Conservation (phyloP, 2,113 vertebrate genomes). For the Meles meles region DNA sequence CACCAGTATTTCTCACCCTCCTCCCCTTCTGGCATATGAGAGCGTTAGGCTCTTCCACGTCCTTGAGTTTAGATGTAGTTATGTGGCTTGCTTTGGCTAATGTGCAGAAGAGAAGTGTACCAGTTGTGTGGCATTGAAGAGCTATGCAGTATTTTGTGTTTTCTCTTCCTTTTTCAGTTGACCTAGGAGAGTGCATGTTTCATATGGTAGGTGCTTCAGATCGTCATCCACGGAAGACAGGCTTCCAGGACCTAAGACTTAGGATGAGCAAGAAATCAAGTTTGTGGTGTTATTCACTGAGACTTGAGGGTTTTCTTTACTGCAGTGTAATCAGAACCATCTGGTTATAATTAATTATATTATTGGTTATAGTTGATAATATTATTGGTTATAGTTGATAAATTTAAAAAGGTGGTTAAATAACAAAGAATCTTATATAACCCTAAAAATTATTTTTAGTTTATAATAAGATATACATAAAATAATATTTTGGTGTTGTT, state of each 20-base stretch:
- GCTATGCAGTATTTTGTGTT: neutral
- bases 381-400: neutral
- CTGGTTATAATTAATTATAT: neutral
- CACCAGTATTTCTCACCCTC: neutral
- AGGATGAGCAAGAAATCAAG: neutral
- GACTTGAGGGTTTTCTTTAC: neutral
- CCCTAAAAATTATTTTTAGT: neutral
- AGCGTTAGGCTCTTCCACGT: neutral
- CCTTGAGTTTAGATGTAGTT: neutral
- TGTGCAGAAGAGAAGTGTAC: neutral
- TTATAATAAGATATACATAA: neutral
- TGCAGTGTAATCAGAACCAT: neutral
- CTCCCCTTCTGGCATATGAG: neutral
- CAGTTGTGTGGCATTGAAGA: neutral
- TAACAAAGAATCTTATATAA: neutral
- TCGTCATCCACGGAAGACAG: neutral
- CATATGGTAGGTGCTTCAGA: neutral
- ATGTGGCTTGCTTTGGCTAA: neutral
- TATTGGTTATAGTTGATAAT: no score
- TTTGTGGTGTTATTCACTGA: neutral
- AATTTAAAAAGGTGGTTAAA: neutral
- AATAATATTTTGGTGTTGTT: neutral
- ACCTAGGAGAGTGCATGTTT: neutral
- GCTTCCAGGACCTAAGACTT: neutral
- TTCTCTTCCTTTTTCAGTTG: neutral